Evolutionary conservation across 2,113 vertebrate genomes (phyloP).

Genomic region (Herpailurus yagouaroundi): DNA sequence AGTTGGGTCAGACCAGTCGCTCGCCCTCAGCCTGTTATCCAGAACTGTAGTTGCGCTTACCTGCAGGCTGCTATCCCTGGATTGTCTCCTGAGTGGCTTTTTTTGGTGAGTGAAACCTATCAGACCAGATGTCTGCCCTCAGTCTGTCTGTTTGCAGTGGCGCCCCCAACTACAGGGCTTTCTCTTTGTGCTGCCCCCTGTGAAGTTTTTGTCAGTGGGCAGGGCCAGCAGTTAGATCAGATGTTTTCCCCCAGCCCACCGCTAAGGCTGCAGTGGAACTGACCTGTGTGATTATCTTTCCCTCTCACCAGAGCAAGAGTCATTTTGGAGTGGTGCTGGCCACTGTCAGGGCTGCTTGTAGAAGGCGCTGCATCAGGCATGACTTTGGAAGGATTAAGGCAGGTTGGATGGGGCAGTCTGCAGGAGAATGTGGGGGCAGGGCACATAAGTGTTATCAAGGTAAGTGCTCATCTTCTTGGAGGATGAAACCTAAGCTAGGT

Average conservation of each 20-base stretch:
- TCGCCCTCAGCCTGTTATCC: background rate
- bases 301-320: background rate
- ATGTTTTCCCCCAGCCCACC: background rate
- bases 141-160: background rate
- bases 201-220: background rate
- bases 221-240: background rate
- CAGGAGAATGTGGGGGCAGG: background rate
- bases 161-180: background rate
- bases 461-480: background rate
- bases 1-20: background rate
- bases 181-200: background rate
- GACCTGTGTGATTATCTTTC: background rate
- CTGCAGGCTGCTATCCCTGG: background rate
- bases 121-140: background rate
- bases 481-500: background rate
- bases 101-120: background rate
- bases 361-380: background rate
- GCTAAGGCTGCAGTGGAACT: background rate
- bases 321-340: background rate
- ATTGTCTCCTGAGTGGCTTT: background rate
- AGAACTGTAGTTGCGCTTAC: background rate
- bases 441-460: background rate
- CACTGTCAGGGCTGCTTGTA: background rate
- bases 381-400: background rate
- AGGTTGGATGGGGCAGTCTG: background rate